Evolutionary conservation across 2,888 invertebrate genomes (phyloP), one percentile per base, ranked within the genome.

Genomic region (Lasioglossum malachurum): DNA sequence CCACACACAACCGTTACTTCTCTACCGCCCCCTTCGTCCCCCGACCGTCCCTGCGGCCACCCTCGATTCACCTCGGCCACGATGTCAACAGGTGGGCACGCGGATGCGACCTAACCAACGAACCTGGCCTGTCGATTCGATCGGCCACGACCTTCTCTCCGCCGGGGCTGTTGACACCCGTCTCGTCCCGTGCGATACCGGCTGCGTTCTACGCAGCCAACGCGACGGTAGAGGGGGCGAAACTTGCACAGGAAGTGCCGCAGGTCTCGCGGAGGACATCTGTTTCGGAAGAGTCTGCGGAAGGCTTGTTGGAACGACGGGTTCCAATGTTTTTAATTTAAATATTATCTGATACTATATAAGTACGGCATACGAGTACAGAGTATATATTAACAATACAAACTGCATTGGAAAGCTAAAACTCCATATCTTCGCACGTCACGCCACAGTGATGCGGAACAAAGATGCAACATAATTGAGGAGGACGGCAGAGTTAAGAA

Each of bases 41-140:
- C 67, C 78, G 78, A 38, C 49, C 60, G 69, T 23, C 3, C 10
- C 69, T 12, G 12, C 69, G 84, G 73, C 73, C 86, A 80, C 90
- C 89, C 90, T 91, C 92, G 92, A 93, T 92, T 93, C 92, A 91
- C 92, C 92, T 88, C 87, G 89, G 88, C 92, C 91, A 92, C 89
- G 91, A 92, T 93, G 94, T 94, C 94, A 95, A 95, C 95, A 95
- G 95, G 95, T 95, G 95, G 95, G 93, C 92, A 93, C 91, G 92
- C 91, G 92, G 94, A 94, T 93, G 93, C 94, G 92, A 89, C 93
- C 88, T 81, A 90, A 87, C 89, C 91, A 89, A 87, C 89, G 75
- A 78, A 87, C 85, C 81, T 82, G 80, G 79, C 82, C 84, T 81
- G 87, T 87, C 87, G 88, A 86, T 86, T 88, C 89, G 88, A 87